A percentile compares a stretch with the other conserved stretches of the same genome.
Conservation (phyloP, 2,113 vertebrate species). For the Vimba vimba region DNA sequence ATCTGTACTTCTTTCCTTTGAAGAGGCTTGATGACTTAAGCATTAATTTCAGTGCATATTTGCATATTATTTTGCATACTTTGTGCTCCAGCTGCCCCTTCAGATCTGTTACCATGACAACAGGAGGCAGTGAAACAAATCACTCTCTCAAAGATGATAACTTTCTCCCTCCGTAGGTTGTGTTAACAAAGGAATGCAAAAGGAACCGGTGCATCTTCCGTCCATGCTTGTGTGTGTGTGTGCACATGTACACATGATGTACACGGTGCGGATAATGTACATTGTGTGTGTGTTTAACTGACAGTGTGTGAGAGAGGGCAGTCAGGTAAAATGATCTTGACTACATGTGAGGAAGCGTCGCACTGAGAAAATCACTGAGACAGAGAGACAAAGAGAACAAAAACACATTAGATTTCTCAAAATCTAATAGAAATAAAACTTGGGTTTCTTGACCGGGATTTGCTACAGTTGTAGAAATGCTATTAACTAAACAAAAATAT, state of each 20-base stretch:
- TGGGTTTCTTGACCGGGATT: neutral
- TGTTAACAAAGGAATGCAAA: conserved; percentile 51
- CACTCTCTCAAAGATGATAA: neutral
- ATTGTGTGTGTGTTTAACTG: conserved; percentile 38
- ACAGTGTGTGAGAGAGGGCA: neutral
- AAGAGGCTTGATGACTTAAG: conserved; percentile 5
- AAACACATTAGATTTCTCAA: neutral
- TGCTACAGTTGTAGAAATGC: neutral
- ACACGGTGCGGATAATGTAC: conserved; percentile 20
- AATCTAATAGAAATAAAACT: neutral
- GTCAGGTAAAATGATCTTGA: conserved; percentile 29
- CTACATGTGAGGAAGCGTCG: conserved; percentile 60
- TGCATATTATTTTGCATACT: conserved; percentile 43
- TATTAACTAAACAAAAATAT: neutral
- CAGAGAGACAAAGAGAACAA: conserved; percentile 40
- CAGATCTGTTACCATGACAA: conserved; percentile 17
- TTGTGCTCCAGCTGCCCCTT: conserved; percentile 46
- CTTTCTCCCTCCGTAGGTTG: neutral
- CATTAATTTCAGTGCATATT: conserved; percentile 47
- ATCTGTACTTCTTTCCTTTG: neutral
- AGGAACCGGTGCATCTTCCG: conserved; percentile 24
- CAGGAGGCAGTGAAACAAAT: neutral
- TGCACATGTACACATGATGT: neutral
- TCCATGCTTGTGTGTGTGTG: conserved; percentile 36
- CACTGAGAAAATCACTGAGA: conserved; percentile 73